Evolutionary conservation across 23 tunicate genomes (phyloP), one percentile per base, ranked within the genome.

Genomic region (Botrylloides violaceus): DNA sequence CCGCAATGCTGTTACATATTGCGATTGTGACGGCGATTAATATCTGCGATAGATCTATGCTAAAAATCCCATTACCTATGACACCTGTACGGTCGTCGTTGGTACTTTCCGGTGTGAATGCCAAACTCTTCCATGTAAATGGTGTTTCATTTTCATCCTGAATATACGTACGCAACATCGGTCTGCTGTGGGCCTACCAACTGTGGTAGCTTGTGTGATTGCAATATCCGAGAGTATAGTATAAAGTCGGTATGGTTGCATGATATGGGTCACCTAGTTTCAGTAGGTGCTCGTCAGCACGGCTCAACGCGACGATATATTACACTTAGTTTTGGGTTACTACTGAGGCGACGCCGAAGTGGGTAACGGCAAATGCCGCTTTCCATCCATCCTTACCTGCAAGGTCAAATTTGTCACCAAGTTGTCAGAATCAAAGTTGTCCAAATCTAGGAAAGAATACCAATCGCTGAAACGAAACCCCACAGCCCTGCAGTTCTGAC

Each of bases 361-460:
- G 1, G 65, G 0, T 21, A 20, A 2, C 3, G 2, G 71, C 32
- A 34, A 7, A 43, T 43, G 9, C 53, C 53, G 53, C 15, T 15
- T 43, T n/a, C n/a, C n/a, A n/a, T n/a, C n/a, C n/a, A n/a, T n/a
- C 36, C 77, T 3, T 71, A 88, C 97, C 66, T 83, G 72, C 0
- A 61, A 24, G 29, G 90, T 66, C 28, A 90, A 61, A 25, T 71
- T 83, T 3, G 84, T 26, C 20, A 90, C 81, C 37, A 90, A 70
- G 53, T 79, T 36, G 4, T 79, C 81, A 2, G 97, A 90, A 71
- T 90, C 57, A 36, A 90, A 90, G 38, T 79, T 83, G 58, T 90
- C 97, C 58, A 90, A 62, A 73, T 83, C 90, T 9, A 81, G 58
- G 66, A 90, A 90, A 3, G 97, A 90, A 49, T 71, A 83, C 97